phyloP scores from a whole-genome alignment of 2,113 vertebrate genomes.

The Mesocricetus auratus region DNA sequence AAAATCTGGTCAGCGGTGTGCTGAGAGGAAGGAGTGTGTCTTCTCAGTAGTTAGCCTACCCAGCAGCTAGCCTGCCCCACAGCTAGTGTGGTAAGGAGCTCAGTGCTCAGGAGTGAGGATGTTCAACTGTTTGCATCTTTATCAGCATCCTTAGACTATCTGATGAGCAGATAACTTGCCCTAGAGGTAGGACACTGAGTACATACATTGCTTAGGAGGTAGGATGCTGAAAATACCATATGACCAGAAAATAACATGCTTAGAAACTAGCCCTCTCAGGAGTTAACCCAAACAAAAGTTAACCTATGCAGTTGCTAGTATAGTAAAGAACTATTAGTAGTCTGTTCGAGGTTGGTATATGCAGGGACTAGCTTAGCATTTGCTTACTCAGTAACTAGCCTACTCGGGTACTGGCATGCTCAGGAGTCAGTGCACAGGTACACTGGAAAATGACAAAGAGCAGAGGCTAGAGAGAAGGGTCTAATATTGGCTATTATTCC shows the following conservation, averaged over 20 bases:
- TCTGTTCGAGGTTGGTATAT: neutral
- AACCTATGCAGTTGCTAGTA: neutral
- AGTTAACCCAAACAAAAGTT: neutral
- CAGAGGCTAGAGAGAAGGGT: neutral
- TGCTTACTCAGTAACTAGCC: neutral
- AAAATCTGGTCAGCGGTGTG: neutral
- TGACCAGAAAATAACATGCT: neutral
- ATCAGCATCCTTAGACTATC: neutral
- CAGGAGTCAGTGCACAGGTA: neutral
- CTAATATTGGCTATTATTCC: neutral
- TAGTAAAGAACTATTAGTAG: neutral
- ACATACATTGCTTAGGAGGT: neutral
- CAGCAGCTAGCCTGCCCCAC: neutral
- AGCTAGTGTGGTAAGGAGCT: neutral
- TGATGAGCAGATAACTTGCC: neutral
- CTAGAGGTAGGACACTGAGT: neutral
- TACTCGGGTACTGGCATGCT: neutral
- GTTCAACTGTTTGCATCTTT: neutral
- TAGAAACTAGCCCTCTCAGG: neutral
- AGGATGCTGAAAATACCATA: neutral
- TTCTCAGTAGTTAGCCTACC: too few relatives aligned
- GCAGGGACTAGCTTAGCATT: neutral
- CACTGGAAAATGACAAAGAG: neutral
- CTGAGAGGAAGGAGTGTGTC: neutral
- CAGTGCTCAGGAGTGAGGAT: neutral